Conservation (phyloP, 2,888 invertebrate species). For the Leptopterna dolabrata region DNA sequence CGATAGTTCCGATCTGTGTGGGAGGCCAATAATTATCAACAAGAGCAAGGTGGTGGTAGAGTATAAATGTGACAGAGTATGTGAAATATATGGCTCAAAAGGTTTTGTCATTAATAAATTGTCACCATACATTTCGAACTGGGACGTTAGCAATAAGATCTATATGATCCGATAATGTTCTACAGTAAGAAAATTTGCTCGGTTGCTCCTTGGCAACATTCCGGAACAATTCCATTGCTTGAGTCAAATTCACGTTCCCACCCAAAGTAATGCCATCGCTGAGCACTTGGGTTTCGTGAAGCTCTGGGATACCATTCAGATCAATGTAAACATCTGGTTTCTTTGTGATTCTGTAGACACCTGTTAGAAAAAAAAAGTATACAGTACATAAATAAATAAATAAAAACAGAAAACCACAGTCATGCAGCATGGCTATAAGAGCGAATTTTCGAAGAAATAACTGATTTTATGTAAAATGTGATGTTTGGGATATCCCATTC, state of each 20-base stretch:
- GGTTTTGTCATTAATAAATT: not conserved
- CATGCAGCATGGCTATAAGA: too few relatives aligned
- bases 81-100: not conserved
- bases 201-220: slow-evolving; percentile 64
- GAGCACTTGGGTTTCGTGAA: slow-evolving; percentile 66
- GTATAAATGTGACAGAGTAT: not conserved
- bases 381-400: not conserved
- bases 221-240: slow-evolving; percentile 55
- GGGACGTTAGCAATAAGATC: slow-evolving; percentile 78
- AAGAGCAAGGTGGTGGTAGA: not conserved
- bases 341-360: slow-evolving; percentile 68
- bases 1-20: slow-evolving; percentile 71
- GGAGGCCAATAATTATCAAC: too few relatives aligned
- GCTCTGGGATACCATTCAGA: slow-evolving; percentile 68
- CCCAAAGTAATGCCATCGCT: slow-evolving; percentile 64
- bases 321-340: slow-evolving; percentile 69
- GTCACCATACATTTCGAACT: slow-evolving; percentile 75
- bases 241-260: slow-evolving; percentile 50
- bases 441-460: too few relatives aligned
- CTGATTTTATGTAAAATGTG: too few relatives aligned
- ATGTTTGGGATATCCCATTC: too few relatives aligned
- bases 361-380: slow-evolving; percentile 58
- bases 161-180: slow-evolving; percentile 73
- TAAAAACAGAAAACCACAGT: not conserved
- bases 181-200: slow-evolving; percentile 72